Conservation (phyloP, 2,888 invertebrate genomes). For the Lasioglossum pauxillum region DNA sequence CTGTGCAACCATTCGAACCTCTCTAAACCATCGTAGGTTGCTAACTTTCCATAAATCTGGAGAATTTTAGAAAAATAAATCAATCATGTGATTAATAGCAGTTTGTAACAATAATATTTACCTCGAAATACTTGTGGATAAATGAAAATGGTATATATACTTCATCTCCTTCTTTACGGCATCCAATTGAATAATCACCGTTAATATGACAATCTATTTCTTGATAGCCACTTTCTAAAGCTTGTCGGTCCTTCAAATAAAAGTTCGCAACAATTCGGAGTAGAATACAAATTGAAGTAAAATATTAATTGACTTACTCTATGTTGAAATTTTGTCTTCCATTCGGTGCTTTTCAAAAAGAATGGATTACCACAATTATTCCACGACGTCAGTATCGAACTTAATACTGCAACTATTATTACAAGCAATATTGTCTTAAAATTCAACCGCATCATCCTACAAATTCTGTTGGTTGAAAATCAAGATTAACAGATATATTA, state of each 20-base stretch:
- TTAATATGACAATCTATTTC: constrained; percentile 95
- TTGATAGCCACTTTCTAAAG: constrained; percentile 85
- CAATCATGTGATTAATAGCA: background rate
- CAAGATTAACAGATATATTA: background rate
- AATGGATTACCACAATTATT: constrained; percentile 89
- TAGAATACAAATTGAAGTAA: background rate
- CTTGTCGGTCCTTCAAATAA: constrained; percentile 76
- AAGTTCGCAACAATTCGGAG: background rate
- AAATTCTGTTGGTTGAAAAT: constrained; percentile 77
- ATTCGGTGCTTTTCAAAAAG: constrained; percentile 78
- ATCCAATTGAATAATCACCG: constrained; percentile 92
- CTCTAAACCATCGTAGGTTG: constrained; percentile 90
- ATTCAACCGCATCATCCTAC: constrained; percentile 91
- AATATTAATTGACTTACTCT: constrained; percentile 71
- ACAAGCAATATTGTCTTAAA: constrained; percentile 89
- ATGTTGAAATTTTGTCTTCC: constrained; percentile 80
- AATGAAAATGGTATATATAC: constrained; percentile 97
- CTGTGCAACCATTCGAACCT: constrained; percentile 98
- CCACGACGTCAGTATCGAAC: constrained; percentile 91
- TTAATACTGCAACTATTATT: constrained; percentile 85
- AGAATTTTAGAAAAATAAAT: constrained; percentile 25
- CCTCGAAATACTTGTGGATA: constrained; percentile 97
- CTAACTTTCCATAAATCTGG: constrained; percentile 94
- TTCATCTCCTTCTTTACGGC: constrained; percentile 93
- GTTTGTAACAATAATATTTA: constrained; percentile 79